Evolutionary conservation across 2,888 invertebrate genomes (phyloP).

Genomic region (Conistra vaccinii): DNA sequence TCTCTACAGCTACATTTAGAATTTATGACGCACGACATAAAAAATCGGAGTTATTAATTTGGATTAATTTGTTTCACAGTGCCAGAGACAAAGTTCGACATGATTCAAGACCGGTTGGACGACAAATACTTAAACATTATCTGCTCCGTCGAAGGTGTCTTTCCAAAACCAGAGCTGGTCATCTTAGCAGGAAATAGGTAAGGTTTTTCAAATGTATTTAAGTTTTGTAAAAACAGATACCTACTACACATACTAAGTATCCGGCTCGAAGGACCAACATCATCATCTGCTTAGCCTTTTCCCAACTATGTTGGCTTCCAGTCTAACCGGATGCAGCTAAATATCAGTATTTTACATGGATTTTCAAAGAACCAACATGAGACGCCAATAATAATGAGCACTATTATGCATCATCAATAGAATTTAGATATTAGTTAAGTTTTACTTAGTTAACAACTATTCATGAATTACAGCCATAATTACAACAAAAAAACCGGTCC

Average conservation of each 20-base stretch:
- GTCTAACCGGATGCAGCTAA: too few species aligned
- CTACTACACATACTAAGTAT: background rate
- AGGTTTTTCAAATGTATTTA: constrained; percentile 32
- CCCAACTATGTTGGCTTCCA: too few species aligned
- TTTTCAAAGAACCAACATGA: background rate
- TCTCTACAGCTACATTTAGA: background rate
- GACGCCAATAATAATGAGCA: background rate
- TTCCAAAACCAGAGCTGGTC: constrained; percentile 88
- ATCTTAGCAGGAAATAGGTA: constrained; percentile 88
- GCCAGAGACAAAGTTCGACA: constrained; percentile 86
- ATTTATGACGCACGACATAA: background rate
- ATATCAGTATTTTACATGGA: too few species aligned
- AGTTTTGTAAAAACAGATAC: background rate
- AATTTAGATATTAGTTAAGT: too few species aligned
- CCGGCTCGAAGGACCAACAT: constrained; percentile 10
- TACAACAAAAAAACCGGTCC: too few species aligned
- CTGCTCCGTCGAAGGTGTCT: constrained; percentile 90
- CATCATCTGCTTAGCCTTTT: too few species aligned
- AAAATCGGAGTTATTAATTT: background rate
- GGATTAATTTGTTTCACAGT: constrained; percentile 71
- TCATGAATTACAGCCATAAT: background rate
- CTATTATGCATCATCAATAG: background rate
- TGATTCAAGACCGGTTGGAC: constrained; percentile 85
- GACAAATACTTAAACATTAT: constrained; percentile 88
- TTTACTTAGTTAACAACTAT: background rate